Percentiles rank a stretch among this genome's conserved stretches.
Evolutionary conservation across 2,113 vertebrate genomes (phyloP).

Genomic region (Coturnix japonica): DNA sequence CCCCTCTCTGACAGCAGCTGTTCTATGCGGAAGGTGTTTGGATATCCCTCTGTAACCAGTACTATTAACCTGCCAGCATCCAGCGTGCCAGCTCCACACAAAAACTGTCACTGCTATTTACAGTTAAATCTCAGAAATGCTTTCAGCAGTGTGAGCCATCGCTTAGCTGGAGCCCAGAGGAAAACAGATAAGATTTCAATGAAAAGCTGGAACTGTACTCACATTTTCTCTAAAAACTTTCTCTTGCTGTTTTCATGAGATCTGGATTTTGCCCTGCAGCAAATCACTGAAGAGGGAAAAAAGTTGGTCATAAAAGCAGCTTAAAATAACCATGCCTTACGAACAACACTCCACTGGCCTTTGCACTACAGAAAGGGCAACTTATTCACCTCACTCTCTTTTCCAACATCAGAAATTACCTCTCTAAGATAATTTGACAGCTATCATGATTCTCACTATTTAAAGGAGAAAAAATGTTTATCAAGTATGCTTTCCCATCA

Average conservation of each 20-base stretch:
- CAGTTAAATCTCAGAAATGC: neutral
- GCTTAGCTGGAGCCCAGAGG: neutral
- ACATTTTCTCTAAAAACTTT: neutral
- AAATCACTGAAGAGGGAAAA: neutral
- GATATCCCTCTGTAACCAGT: neutral
- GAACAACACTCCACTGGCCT: neutral
- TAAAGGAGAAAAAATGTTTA: neutral
- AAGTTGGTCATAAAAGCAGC: neutral
- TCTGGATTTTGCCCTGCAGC: neutral
- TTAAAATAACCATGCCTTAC: neutral
- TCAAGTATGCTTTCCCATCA: rapidly evolving
- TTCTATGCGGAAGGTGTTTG: neutral
- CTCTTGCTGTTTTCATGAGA: neutral
- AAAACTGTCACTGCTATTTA: neutral
- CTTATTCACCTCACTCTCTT: neutral
- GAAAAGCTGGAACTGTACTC: neutral
- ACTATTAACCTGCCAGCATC: neutral
- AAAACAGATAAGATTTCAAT: neutral
- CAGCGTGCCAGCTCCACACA: too few relatives aligned
- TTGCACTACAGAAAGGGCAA: neutral
- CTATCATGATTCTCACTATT: neutral
- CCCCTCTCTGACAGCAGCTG: neutral
- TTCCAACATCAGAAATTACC: neutral
- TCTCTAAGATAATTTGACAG: neutral
- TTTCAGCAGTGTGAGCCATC: neutral